Evolutionary conservation across 2,113 vertebrate genomes (phyloP), one percentile per base, ranked within the genome.

Genomic region (Rafetus swinhoei): DNA sequence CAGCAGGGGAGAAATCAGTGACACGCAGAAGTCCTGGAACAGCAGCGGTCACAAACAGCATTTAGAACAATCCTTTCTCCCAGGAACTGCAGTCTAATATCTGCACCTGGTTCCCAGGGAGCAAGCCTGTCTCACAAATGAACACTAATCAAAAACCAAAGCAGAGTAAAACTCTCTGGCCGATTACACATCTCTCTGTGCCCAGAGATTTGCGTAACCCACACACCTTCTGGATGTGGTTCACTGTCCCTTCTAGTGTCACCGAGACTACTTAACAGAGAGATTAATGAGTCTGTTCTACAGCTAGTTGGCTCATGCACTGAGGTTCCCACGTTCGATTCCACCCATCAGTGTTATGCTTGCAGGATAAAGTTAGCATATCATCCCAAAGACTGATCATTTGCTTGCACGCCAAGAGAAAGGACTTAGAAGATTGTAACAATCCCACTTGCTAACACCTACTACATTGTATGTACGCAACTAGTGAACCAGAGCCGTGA

Each of bases 381-480:
- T 45, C 59, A 69, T 21, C 91, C 24, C 35, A 39, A 25, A 45
- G 29, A 79, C 25, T 53, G 32, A n/a, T 7, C 18, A 3, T 10
- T n/a, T 65, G 57, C 10, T 54, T 7, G 0, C 53, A 10, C 2
- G 6, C 25, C 1, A 18, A 50, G 22, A 0, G 0, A 80, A 54
- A 18, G 10, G 22, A 60, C n/a, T 3, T 5, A 80, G n/a, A 59
- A 35, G 27, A 7, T 2, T 1, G 7, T 1, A 11, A 1, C 25
- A 27, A 53, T 81, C 55, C 18, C 45, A 19, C 45, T 83, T 8
- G 27, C 11, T 52, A 19, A 4, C 35, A 1, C 1, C 53, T 2
- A 5, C 79, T 62, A 5, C 18, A 69, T 0, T 2, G 11, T 16
- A 22, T 9, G 9, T 39, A 2, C 35, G n/a, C 35, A 32, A 5